A percentile compares a stretch with the other conserved stretches of the same genome.
These are phyloP conservation scores for Luffia ferchaultella DNA, from an alignment of 2,888 invertebrate species.

Conservation along the genomic window DNA sequence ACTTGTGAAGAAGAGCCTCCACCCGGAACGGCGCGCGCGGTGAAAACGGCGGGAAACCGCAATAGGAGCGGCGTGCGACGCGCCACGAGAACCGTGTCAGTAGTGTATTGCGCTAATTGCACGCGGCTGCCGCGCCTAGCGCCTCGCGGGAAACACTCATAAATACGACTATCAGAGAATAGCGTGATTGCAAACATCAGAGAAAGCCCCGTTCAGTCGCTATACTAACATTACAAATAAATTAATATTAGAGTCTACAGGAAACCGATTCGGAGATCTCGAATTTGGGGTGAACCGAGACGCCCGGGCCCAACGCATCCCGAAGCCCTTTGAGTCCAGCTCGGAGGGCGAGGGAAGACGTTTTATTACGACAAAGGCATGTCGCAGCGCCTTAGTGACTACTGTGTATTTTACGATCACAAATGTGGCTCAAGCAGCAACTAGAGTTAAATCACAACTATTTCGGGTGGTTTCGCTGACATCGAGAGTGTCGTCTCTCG, in stretches of 20 bases:
- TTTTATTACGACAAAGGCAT: too few species aligned
- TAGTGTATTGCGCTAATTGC: constrained; percentile 62
- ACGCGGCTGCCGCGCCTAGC: constrained; percentile 30
- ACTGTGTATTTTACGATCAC: constrained; percentile 32
- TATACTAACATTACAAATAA: constrained; percentile 62
- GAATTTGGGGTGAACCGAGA: constrained; percentile 48
- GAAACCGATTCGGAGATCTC: constrained; percentile 66
- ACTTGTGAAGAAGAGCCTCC: constrained; percentile 30
- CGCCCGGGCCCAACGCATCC: constrained; percentile 50
- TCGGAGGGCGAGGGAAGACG: constrained; percentile 47
- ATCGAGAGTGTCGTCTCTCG: too few species aligned
- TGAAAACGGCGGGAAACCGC: constrained; percentile 64
- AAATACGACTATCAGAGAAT: too few species aligned
- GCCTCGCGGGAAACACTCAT: too few species aligned
- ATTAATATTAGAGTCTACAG: constrained; percentile 63
- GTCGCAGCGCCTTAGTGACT: constrained; percentile 40
- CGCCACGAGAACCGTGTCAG: constrained; percentile 62
- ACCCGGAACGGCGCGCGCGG: constrained; percentile 59
- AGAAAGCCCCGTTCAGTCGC: constrained; percentile 55
- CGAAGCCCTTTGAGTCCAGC: constrained; percentile 59
- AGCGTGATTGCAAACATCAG: too few species aligned
- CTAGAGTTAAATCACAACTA: constrained; percentile 64
- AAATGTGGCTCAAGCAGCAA: constrained; percentile 53
- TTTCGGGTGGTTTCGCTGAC: constrained; percentile 43
- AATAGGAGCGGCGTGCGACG: constrained; percentile 33